Evolutionary conservation across 2,113 vertebrate species (phyloP), one percentile per base, ranked within the genome.

Genomic region (rabbit (Oryctolagus cuniculus)): DNA sequence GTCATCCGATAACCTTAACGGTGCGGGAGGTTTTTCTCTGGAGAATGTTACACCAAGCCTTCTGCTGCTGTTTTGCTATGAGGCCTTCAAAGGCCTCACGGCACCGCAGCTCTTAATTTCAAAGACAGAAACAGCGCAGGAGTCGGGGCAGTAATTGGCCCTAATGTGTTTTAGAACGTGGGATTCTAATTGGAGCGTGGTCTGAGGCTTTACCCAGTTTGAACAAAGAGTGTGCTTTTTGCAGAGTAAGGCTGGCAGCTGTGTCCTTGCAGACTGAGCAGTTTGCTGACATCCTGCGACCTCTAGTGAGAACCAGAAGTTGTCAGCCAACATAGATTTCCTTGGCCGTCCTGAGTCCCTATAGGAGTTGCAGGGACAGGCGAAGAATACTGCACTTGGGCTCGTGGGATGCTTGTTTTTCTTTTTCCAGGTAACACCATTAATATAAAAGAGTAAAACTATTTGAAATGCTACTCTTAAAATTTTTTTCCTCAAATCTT

Each of bases 211-310:
- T 58, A 3, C 29, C 16, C 15, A 10, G 70, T 8, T 5, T n/a
- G 34, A 0, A 61, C 83, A 7, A 0, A 19, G 51, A 79, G 25
- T 27, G 25, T 1, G n/a, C n/a, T 21, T 49, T 2, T 19, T 61
- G 5, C 69, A 67, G 80, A 31, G 80, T 36, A 51, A 73, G 0
- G 0, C 90, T 22, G 82, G 75, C 96, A 89, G 27, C 86, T n/a
- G 29, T 51, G 58, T 67, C 89, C 88, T 25, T 38, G 80, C 19
- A 1, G 29, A 83, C 90, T 24, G 53, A 75, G 93, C 7, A 94
- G 96, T 98, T 97, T 97, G 98, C 93, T 96, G 96, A 97, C 97
- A 98, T 98, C 98, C 98, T 98, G 98, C 96, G 96, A 98, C 98
- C 98, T 96, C 98, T 98, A 98, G 98, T 98, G 98, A 98, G 96